A percentile compares a stretch with the other conserved stretches of the same genome.
Conservation (phyloP, 2,888 invertebrate species). For the Ormyrus labotus region DNA sequence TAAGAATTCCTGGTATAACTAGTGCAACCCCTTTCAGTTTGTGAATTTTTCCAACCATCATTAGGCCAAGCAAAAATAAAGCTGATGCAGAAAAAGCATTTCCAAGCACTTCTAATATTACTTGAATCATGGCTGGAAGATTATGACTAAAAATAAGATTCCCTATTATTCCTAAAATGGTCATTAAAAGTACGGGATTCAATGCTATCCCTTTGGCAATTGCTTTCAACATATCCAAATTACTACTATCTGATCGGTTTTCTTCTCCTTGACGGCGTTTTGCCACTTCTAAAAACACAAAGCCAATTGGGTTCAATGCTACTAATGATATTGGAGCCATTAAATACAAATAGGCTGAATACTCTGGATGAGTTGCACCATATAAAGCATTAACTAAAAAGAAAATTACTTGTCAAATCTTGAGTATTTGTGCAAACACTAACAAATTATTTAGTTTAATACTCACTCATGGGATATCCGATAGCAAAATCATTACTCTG, state of each 20-base stretch:
- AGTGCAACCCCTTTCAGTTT: conserved; percentile 87
- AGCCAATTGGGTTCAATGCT: conserved; percentile 93
- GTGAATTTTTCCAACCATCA: conserved; percentile 94
- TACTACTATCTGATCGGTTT: conserved; percentile 58
- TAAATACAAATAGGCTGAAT: conserved; percentile 91
- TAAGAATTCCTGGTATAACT: conserved; percentile 89
- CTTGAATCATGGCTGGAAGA: conserved; percentile 85
- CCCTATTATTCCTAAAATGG: conserved; percentile 90
- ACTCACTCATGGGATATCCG: conserved; percentile 94
- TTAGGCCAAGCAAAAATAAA: conserved; percentile 91
- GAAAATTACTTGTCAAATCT: conserved; percentile 3
- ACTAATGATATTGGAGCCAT: conserved; percentile 96
- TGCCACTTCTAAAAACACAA: conserved; percentile 91
- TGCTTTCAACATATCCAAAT: conserved; percentile 64
- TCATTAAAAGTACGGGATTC: conserved; percentile 96
- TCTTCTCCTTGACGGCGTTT: conserved; percentile 76
- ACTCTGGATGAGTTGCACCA: conserved; percentile 90
- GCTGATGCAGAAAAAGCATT: conserved; percentile 94
- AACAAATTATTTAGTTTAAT: conserved; percentile 13
- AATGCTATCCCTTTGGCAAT: conserved; percentile 84
- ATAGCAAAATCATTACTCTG: conserved; percentile 99
- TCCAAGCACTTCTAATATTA: conserved; percentile 87
- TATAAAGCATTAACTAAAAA: conserved; percentile 90
- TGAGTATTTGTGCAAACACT: neutral
- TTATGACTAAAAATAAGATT: conserved; percentile 88